Conservation (phyloP, 2,113 vertebrate species). For the Budorcas taxicolor region DNA sequence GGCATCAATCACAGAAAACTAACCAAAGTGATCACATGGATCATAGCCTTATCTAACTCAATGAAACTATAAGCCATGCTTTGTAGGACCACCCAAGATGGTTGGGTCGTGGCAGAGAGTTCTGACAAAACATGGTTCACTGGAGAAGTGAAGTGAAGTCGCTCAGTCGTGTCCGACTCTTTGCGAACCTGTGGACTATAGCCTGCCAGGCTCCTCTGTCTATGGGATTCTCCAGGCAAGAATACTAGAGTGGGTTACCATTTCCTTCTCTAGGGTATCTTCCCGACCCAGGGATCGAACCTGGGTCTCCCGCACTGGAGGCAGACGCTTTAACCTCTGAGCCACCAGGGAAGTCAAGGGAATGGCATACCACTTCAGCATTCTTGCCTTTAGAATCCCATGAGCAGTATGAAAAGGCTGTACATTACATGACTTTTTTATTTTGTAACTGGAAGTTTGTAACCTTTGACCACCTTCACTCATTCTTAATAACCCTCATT, state of each 20-base stretch:
- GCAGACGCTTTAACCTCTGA: too few relatives aligned
- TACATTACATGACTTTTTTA: background rate
- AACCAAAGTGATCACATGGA: background rate
- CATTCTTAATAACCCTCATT: background rate
- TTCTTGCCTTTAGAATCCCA: background rate
- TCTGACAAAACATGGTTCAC: background rate
- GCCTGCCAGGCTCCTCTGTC: too few relatives aligned
- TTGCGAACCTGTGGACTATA: too few relatives aligned
- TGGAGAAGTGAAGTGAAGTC: background rate
- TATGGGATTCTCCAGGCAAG: too few relatives aligned
- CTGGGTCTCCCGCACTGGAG: too few relatives aligned
- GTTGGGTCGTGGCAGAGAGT: rapidly evolving
- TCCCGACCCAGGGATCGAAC: too few relatives aligned
- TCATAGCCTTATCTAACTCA: background rate
- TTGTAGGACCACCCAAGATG: background rate
- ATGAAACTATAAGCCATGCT: background rate
- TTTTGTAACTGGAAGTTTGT: background rate
- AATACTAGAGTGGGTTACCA: too few relatives aligned
- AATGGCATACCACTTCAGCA: background rate
- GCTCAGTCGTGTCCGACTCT: too few relatives aligned
- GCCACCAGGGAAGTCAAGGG: background rate
- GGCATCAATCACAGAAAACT: background rate
- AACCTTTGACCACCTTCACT: background rate
- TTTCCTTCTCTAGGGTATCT: too few relatives aligned
- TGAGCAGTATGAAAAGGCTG: background rate